Evolutionary conservation across 2,113 vertebrate genomes (phyloP).

Genomic region (Hydropotes inermis): DNA sequence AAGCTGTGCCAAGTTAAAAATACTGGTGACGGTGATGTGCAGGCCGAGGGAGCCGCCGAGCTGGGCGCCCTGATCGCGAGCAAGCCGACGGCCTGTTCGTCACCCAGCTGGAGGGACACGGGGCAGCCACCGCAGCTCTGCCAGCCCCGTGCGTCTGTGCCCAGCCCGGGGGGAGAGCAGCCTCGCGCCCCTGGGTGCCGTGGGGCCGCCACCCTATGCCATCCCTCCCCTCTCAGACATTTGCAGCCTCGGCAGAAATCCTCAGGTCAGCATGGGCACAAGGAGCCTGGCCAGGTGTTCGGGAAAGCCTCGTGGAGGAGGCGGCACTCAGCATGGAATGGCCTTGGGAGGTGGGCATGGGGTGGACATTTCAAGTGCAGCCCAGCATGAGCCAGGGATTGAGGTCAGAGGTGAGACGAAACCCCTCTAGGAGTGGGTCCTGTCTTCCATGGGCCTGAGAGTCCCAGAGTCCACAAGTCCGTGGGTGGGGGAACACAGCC

Average conservation of each 20-base stretch:
- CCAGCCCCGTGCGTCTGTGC: accelerated
- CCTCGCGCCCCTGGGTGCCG: accelerated
- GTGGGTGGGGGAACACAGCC: accelerated
- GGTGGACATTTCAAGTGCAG: not conserved
- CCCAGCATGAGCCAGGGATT: not conserved
- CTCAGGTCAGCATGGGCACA: accelerated
- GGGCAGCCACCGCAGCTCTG: not conserved
- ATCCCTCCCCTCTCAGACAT: not conserved
- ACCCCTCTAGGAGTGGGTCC: not conserved
- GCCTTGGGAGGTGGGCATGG: accelerated
- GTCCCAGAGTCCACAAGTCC: not conserved
- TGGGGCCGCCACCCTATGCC: no score
- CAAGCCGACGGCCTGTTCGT: not conserved
- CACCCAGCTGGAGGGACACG: not conserved
- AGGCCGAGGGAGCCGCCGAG: accelerated
- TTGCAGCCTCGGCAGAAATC: not conserved
- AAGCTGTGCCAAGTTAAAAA: constrained; percentile 25
- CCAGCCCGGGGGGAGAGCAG: accelerated
- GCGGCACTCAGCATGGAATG: accelerated
- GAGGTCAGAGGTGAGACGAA: no score
- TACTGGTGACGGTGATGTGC: not conserved
- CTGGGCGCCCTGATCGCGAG: accelerated
- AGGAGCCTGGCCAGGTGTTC: not conserved
- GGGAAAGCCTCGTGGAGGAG: not conserved
- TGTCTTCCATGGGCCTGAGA: not conserved